Evolutionary conservation across 2,797 vertebrate species (phyloP).

Genomic region (Synaphobranchus kaupii): DNA sequence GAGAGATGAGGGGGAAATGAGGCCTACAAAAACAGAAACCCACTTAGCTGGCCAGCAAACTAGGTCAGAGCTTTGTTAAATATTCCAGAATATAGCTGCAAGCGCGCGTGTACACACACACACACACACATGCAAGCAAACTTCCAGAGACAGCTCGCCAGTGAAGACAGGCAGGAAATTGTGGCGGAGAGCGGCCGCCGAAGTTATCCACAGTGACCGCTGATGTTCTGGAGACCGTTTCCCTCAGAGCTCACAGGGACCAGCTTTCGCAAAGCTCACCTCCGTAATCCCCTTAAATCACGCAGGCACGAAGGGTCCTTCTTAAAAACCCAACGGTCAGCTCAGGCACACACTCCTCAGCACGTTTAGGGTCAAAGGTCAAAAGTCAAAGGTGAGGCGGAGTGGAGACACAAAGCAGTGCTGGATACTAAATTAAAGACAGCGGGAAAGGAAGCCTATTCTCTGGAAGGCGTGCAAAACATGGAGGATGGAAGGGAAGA

Average conservation of each 20-base stretch:
- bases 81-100: constrained; percentile 73
- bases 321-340: neutral
- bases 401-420: neutral
- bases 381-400: neutral
- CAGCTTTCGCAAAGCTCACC: neutral
- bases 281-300: neutral
- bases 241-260: neutral
- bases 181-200: neutral
- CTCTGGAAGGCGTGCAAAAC: neutral
- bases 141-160: neutral
- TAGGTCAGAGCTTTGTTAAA: constrained; percentile 78
- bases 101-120: constrained; percentile 35
- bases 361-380: neutral
- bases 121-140: constrained; percentile 34
- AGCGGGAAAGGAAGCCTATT: neutral
- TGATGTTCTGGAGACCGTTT: neutral
- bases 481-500: neutral
- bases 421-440: neutral
- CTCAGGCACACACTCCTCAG: neutral
- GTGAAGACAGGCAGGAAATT: constrained; percentile 2
- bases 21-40: constrained; percentile 70
- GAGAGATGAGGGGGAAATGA: neutral
- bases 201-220: neutral
- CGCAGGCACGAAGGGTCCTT: neutral
- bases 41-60: constrained; percentile 73